Evolutionary conservation across 2,888 invertebrate species (phyloP), one percentile per base, ranked within the genome.

Genomic region (Zelleria hepariella): DNA sequence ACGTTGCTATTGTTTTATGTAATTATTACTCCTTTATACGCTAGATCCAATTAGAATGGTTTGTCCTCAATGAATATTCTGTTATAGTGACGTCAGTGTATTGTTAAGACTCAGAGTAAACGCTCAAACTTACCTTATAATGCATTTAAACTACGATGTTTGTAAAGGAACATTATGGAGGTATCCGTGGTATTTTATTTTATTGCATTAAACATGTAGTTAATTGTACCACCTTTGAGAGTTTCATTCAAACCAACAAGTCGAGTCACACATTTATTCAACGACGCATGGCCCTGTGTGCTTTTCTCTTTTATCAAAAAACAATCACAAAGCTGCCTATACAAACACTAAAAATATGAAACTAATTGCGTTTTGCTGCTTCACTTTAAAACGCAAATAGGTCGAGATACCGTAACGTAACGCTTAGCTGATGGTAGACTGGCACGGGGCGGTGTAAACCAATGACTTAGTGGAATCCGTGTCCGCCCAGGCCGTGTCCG

Each of bases 301-400:
- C 15, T 42, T 32, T 32, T 42, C 15, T 15, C 15, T 15, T 42
- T 15, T 42, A 10, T 15, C 32, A 42, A 42, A 26, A 42, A 15
- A 51, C 2, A 51, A 51, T 51, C 51, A 23, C 51, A 51, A 49
- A n/a, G 51, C 23, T 42, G 32, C 51, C 21, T 51, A 51, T 57
- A 58, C 5, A 42, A 42, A 15, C 10, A 42, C 32, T 42, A 42
- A n/a, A n/a, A n/a, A n/a, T n/a, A n/a, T n/a, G n/a, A n/a, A n/a
- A n/a, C n/a, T n/a, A n/a, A 32, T 42, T 68, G 66, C 72, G 68
- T 75, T 71, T 62, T 72, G 70, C 71, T 2, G 32, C 32, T 42
- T 15, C 15, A 10, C 10, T 15, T 15, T 15, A 1, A 42, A 42
- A 42, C 32, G 15, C 32, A 42, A 42, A 42, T 15, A 42, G 32